These are phyloP conservation scores for Canis aureus DNA, from an alignment of 2,113 vertebrate genomes.

Conservation along the genomic window DNA sequence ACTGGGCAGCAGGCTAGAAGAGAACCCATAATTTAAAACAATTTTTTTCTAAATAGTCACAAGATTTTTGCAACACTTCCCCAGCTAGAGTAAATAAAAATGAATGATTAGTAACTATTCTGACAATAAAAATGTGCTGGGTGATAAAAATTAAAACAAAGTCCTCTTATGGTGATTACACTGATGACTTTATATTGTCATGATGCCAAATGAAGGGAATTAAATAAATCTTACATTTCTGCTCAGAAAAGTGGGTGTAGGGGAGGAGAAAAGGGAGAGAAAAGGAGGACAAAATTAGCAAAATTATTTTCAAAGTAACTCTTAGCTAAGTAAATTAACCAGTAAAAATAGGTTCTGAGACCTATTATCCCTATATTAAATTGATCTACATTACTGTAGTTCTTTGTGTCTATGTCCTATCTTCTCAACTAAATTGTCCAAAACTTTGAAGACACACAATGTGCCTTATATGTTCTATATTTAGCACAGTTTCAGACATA, in stretches of 20 bases:
- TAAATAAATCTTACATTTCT: slow-evolving; percentile 53
- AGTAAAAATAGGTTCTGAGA: neutral
- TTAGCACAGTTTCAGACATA: neutral
- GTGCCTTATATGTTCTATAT: neutral
- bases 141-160: slow-evolving; percentile 78
- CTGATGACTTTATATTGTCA: slow-evolving; percentile 60
- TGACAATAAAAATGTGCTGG: slow-evolving; percentile 80
- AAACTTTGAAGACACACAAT: neutral
- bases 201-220: slow-evolving; percentile 32
- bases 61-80: slow-evolving; percentile 74
- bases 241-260: neutral
- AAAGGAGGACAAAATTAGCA: neutral
- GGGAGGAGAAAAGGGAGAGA: neutral
- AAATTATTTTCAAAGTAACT: neutral
- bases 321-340: neutral
- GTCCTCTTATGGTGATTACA: slow-evolving; percentile 56
- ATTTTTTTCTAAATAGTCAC: slow-evolving; percentile 71
- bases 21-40: slow-evolving; percentile 62
- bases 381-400: neutral
- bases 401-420: neutral
- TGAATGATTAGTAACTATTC: slow-evolving; percentile 72
- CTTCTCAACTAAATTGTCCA: neutral
- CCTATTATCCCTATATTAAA: neutral
- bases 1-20: neutral
- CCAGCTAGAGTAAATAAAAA: slow-evolving; percentile 75